Evolutionary conservation across 2,888 invertebrate species (phyloP).

Genomic region (Cacoxenus indagator): DNA sequence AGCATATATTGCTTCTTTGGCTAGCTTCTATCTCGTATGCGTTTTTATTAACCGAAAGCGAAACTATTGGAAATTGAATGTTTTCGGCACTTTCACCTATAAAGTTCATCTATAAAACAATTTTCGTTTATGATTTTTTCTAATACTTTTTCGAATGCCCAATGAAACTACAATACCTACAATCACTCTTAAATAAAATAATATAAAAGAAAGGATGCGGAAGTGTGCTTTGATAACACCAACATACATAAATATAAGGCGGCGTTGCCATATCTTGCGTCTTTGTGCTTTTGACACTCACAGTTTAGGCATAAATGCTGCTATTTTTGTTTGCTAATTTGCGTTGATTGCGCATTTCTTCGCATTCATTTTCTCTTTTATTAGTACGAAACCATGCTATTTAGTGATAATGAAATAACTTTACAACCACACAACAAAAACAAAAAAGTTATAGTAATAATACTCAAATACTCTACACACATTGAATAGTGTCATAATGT

Average conservation of each 20-base stretch:
- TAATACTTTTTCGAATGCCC: not conserved
- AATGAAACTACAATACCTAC: slow-evolving; percentile 24
- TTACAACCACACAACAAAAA: not conserved
- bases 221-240: not conserved
- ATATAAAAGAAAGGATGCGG: slow-evolving; percentile 24
- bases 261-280: not conserved
- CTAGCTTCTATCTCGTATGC: not conserved
- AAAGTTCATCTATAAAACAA: slow-evolving; percentile 26
- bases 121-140: not conserved
- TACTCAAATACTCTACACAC: too few species aligned
- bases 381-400: slow-evolving; percentile 28
- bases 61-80: slow-evolving; percentile 59
- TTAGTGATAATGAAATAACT: not conserved
- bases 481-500: too few species aligned
- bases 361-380: slow-evolving; percentile 32
- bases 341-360: not conserved
- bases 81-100: slow-evolving; percentile 53
- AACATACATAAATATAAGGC: not conserved
- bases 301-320: not conserved
- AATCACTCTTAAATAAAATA: slow-evolving; percentile 28
- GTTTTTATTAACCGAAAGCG: slow-evolving; percentile 60
- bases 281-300: not conserved
- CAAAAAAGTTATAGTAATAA: too few species aligned
- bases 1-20: too few species aligned
- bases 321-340: not conserved